Base-by-base conservation (phyloP, 2,888 invertebrate species). In the Eupithecia subumbrata region DNA sequence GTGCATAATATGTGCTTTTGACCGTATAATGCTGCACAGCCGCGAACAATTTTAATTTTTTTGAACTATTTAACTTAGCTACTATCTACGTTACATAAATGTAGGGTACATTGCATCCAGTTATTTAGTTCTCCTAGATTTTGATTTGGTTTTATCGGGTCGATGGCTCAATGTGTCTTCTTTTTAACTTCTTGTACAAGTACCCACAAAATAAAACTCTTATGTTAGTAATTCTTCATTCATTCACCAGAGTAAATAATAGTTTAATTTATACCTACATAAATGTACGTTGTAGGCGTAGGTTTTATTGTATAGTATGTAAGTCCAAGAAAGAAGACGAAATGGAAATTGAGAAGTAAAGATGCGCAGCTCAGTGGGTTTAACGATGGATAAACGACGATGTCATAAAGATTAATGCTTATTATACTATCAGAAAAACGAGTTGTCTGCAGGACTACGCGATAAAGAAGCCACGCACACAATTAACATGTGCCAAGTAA, bases 401-500 rank as follows among this genome's bases (percentile, higher is more conserved):
- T 64, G 34, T 9, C 34, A 64, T 64, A 34, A 34, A 64, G 34
- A 18, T 63, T 64, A 60, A 60, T 60, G 25, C 60, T 60, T 60
- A 60, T 25, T 34, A 34, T 45, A 64, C 18, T 30, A 64, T 30
- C 34, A 34, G 34, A 64, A 18, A 64, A 64, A 64, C 64, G 64
- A 30, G 34, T 34, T 64, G 34, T 34, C 60, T 14, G 12, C 5
- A 60, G 40, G 22, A 12, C 67, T 37, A 67, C 67, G 40, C 40
- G 40, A 68, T 43, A 68, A 68, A 68, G 43, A 68, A 68, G 68
- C 67, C 34, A 11, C 5, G n/a, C 37, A 37, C 12, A 71, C 34
- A 63, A 22, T 56, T 60, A 56, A n/a, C 12, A 25, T 56, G 56
- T 52, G 70, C 37, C 22, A 70, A 56, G 52, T 69, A 70, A 18